Evolutionary conservation across 2,797 vertebrate genomes (phyloP).

Genomic region (Hippopotamyrus pictus): DNA sequence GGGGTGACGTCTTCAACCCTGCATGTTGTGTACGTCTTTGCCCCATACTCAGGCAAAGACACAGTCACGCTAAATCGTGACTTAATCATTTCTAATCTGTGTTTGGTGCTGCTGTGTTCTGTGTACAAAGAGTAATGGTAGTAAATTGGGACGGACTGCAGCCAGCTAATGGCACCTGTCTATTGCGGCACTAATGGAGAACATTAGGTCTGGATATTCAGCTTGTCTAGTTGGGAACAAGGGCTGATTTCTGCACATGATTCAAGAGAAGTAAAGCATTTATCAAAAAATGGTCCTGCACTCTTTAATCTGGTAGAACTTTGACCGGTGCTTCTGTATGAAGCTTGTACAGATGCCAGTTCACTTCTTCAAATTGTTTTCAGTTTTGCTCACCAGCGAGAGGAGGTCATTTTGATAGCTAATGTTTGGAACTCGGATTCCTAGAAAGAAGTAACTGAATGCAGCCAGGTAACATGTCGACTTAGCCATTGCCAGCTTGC

Average conservation of each 20-base stretch:
- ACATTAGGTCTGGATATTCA: neutral
- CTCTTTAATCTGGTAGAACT: neutral
- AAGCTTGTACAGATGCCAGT: neutral
- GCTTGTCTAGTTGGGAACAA: neutral
- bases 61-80: slow-evolving; percentile 26
- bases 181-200: slow-evolving; percentile 39
- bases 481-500: neutral
- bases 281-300: neutral
- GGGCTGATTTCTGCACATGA: neutral
- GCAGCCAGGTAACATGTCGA: neutral
- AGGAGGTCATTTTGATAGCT: neutral
- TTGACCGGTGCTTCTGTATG: neutral
- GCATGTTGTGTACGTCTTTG: slow-evolving; percentile 14
- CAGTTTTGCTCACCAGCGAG: neutral
- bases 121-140: slow-evolving; percentile 33
- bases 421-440: neutral
- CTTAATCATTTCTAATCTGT: slow-evolving; percentile 36
- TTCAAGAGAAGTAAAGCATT: neutral
- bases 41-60: slow-evolving; percentile 29
- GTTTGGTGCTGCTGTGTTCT: slow-evolving; percentile 28
- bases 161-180: slow-evolving; percentile 29
- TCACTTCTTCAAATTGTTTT: neutral
- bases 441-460: neutral
- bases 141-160: slow-evolving; percentile 13
- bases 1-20: slow-evolving; percentile 9